phyloP scores from a whole-genome alignment of 2,113 vertebrate species.

The Callipepla californica region DNA sequence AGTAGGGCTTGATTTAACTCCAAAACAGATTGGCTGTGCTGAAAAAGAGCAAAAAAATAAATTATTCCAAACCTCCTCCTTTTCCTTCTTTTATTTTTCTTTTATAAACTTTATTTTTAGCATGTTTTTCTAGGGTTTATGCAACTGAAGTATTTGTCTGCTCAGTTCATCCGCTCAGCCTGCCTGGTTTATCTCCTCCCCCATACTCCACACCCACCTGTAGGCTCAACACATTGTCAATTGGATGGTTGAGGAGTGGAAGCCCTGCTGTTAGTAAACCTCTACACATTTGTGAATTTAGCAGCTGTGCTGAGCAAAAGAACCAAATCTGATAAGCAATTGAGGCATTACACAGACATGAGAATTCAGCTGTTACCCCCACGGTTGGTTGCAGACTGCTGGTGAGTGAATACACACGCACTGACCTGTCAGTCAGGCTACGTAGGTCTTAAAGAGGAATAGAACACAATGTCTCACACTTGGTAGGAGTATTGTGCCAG shows the following conservation, averaged over 20 bases:
- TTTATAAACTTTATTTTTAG: neutral
- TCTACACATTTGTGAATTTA: neutral
- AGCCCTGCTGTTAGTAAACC: neutral
- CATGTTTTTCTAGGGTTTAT: neutral
- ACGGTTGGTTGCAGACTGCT: rapidly evolving
- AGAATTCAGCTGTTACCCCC: neutral
- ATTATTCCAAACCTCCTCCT: neutral
- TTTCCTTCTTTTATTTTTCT: neutral
- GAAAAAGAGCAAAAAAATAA: neutral
- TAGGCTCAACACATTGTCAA: neutral
- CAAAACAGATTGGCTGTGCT: neutral
- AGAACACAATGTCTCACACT: neutral
- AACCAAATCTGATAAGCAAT: neutral
- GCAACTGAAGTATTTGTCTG: neutral
- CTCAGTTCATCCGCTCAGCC: neutral
- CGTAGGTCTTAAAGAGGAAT: neutral
- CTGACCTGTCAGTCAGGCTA: neutral
- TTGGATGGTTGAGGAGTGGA: neutral
- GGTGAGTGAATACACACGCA: too few species aligned
- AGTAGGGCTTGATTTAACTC: neutral
- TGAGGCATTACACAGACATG: neutral
- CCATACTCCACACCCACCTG: neutral
- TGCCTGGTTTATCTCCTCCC: neutral
- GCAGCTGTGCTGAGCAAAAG: neutral
- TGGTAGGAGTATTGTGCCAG: neutral